phyloP scores from a whole-genome alignment of 2,113 vertebrate genomes.

The Nanorana parkeri region DNA sequence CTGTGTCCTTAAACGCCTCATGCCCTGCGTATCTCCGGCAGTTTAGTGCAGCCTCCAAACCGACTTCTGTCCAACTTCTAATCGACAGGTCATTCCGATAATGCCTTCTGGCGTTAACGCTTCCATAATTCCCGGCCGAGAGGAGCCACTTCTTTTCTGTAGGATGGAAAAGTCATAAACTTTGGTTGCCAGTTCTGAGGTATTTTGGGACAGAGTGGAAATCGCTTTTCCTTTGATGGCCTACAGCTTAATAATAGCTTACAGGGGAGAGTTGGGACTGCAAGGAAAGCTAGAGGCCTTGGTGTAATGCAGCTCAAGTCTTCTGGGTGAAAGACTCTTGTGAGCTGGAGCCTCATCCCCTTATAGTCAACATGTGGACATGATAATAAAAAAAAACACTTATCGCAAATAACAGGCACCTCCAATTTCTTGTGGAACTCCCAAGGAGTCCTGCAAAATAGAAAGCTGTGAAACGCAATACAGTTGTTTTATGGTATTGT shows the following conservation, averaged over 20 bases:
- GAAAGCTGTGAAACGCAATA: too few species aligned
- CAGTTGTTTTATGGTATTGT: too few species aligned
- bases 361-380: too few species aligned
- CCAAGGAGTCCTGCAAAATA: too few species aligned
- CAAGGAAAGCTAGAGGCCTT: too few species aligned
- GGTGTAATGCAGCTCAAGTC: too few species aligned
- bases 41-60: conserved; percentile 11
- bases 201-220: conserved; percentile 29
- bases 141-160: conserved; percentile 1
- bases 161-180: conserved; percentile 35
- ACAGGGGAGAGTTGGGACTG: too few species aligned
- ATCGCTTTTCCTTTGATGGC: conserved; percentile 27
- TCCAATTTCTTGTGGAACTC: too few species aligned
- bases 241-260: not conserved
- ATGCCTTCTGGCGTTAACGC: not conserved
- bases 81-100: conserved; percentile 42
- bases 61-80: conserved; percentile 13
- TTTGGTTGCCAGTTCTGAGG: not conserved
- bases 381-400: too few species aligned
- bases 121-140: conserved; percentile 12
- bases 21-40: not conserved
- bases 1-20: conserved; percentile 25
- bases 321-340: too few species aligned
- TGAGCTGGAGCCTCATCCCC: too few species aligned
- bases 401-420: too few species aligned